Base-by-base conservation (phyloP, 2,888 invertebrate species). In the Lasioglossum vierecki region DNA sequence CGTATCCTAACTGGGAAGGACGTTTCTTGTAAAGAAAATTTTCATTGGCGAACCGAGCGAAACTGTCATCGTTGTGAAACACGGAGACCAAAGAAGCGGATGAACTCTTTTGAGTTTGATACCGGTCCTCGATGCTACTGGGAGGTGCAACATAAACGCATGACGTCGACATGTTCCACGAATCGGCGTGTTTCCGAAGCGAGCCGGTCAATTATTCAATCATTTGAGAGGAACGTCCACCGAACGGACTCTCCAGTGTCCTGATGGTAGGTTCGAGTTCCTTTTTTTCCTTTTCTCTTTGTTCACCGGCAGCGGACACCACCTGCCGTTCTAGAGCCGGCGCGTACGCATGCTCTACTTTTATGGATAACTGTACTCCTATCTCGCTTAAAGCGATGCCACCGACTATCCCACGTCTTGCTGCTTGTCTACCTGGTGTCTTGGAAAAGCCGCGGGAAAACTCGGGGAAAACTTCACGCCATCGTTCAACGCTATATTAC, bases 341-440 rank as follows among this genome's bases (percentile, higher is more conserved):
- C 88, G 80, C 88, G 88, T 90, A 89, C 88, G 89, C 91, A 91
- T 89, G 91, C 90, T 93, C 91, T 89, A 93, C 93, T 93, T 93
- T 93, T 92, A 90, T 89, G 89, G 86, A 88, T 91, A 93, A 91
- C 91, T 91, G 90, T 92, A 92, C 90, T 90, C 82, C 89, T 88
- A 91, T 92, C 90, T 91, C 84, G 87, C 90, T 90, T 82, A 79
- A 85, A 91, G 91, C 85, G 79, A 89, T 88, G 79, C 79, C 84
- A 81, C 83, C 76, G 80, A 80, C 78, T 86, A 87, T 90, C 81
- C 83, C 85, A 77, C 84, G 81, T 85, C 81, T 86, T 68, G 73
- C 68, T n/a, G 44, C 30, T n/a, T 30, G 79, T 84, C 85, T 86
- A 86, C 81, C 76, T 74, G 82, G 88, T 83, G 85, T 86, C 86